These are phyloP conservation scores for Pammene aurita DNA, from an alignment of 2,888 invertebrate species.

Conservation along the genomic window DNA sequence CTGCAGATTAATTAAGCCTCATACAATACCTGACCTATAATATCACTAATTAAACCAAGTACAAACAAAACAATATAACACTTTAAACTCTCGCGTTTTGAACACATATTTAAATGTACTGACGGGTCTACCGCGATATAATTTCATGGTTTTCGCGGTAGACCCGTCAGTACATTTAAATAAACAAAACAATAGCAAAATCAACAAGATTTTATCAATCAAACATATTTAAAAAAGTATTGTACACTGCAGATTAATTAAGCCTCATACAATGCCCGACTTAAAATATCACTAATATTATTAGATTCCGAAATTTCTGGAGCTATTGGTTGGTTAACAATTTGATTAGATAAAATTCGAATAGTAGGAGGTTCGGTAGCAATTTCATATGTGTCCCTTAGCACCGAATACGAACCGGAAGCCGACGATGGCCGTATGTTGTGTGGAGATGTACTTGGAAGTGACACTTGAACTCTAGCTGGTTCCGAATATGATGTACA, in stretches of 20 bases:
- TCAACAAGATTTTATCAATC: too few species aligned
- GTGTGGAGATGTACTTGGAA: constrained; percentile 4
- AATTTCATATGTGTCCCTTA: constrained; percentile 1
- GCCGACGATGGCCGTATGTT: constrained; percentile 1
- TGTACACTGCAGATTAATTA: too few species aligned
- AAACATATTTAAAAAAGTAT: too few species aligned
- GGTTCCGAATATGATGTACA: constrained; percentile 1
- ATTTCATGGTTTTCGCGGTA: too few species aligned
- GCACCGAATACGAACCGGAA: constrained; percentile 4
- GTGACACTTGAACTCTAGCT: constrained; percentile 2
- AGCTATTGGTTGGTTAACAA: constrained; percentile 4
- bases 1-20: too few species aligned
- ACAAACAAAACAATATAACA: background rate
- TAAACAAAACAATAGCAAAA: too few species aligned
- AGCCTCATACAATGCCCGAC: background rate
- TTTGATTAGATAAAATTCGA: constrained; percentile 2
- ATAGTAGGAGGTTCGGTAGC: constrained; percentile 4
- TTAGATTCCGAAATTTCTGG: constrained; percentile 4
- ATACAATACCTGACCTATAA: too few species aligned
- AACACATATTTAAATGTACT: background rate
- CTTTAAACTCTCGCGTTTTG: background rate
- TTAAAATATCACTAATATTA: background rate
- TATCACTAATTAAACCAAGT: too few species aligned
- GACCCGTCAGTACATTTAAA: too few species aligned
- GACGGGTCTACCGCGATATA: too few species aligned